Percentiles rank a stretch among this genome's conserved stretches.
Evolutionary conservation across 2,888 invertebrate genomes (phyloP).

Genomic region (Lissonota sp.): DNA sequence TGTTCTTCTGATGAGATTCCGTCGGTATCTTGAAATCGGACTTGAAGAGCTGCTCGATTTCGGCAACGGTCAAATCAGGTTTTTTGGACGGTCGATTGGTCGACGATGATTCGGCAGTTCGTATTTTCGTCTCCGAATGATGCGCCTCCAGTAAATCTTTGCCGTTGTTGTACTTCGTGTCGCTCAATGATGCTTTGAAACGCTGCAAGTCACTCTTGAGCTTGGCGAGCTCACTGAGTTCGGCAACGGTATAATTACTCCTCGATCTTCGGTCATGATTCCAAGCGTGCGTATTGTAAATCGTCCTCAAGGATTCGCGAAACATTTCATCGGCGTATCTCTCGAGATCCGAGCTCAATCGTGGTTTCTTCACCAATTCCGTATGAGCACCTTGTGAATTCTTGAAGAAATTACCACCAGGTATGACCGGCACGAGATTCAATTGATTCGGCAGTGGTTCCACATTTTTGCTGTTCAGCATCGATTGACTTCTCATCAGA

Average conservation of each 20-base stretch:
- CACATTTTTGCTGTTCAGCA: conserved; percentile 75
- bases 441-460: conserved; percentile 73
- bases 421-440: conserved; percentile 78
- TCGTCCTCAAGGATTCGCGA: conserved; percentile 81
- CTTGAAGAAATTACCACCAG: conserved; percentile 80
- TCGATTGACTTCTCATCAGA: conserved; percentile 77
- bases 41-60: conserved; percentile 77
- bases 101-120: conserved; percentile 68
- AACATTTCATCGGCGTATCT: conserved; percentile 82
- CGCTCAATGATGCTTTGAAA: conserved; percentile 70
- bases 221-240: conserved; percentile 74
- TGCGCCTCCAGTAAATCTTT: conserved; percentile 75
- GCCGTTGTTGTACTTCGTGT: conserved; percentile 68
- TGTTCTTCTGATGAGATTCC: conserved; percentile 67
- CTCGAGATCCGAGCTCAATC: conserved; percentile 77
- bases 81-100: conserved; percentile 65
- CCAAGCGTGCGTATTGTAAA: conserved; percentile 82
- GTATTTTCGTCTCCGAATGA: conserved; percentile 77
- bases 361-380: conserved; percentile 77
- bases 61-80: conserved; percentile 73
- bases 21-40: conserved; percentile 69
- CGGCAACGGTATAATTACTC: conserved; percentile 71
- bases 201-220: conserved; percentile 76
- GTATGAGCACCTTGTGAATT: conserved; percentile 72
- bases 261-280: conserved; percentile 76